A percentile compares a stretch with the other conserved stretches of the same genome.
phyloP scores from a whole-genome alignment of 64 coral and sea anemone genomes.

The Montipora foliosa region DNA sequence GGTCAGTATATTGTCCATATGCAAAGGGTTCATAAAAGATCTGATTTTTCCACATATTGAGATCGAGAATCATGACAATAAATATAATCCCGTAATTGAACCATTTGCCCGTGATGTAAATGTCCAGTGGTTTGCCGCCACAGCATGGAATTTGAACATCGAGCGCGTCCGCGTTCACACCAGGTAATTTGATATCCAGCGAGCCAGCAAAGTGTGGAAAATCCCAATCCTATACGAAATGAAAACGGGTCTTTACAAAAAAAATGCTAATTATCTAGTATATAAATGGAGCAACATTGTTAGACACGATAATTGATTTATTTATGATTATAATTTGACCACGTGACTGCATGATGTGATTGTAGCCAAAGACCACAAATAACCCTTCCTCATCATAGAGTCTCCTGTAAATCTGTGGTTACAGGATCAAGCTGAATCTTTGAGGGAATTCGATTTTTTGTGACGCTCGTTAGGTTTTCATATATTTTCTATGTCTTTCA shows the following conservation, averaged over 20 bases:
- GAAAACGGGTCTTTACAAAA: background rate
- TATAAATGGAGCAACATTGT: too few species aligned
- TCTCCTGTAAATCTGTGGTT: too few species aligned
- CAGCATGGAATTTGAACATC: constrained; percentile 63
- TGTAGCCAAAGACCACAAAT: too few species aligned
- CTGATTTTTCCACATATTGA: constrained; percentile 98
- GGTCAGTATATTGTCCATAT: constrained; percentile 88
- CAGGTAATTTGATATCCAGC: constrained; percentile 81
- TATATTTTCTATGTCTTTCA: too few species aligned
- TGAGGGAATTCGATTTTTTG: too few species aligned
- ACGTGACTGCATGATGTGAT: too few species aligned
- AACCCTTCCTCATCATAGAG: too few species aligned
- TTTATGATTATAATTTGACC: too few species aligned
- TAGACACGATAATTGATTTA: too few species aligned
- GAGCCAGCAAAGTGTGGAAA: constrained; percentile 86
- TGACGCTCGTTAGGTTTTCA: too few species aligned
- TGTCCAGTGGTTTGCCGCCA: constrained; percentile 65
- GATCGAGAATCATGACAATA: constrained; percentile 90
- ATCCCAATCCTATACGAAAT: constrained; percentile 76
- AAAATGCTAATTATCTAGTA: background rate
- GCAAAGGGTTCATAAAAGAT: constrained; percentile 85
- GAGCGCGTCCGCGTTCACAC: constrained; percentile 76
- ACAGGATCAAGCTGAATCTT: too few species aligned
- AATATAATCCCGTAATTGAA: constrained; percentile 94
- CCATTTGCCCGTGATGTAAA: constrained; percentile 94